Conservation (phyloP, 2,888 invertebrate genomes). For the Ormyrus thymus region DNA sequence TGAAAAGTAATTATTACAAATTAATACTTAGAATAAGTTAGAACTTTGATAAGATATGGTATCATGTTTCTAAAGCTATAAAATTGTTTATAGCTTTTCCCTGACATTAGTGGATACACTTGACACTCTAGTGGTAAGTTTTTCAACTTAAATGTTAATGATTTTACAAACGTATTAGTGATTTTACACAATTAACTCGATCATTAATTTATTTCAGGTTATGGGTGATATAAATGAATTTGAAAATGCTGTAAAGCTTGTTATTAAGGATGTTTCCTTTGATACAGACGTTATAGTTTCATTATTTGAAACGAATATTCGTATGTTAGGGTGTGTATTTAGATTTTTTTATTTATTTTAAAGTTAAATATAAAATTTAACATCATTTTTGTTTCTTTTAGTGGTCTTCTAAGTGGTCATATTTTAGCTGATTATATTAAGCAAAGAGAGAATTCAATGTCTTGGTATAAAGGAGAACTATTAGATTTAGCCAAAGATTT, state of each 20-base stretch:
- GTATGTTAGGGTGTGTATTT: conserved; percentile 90
- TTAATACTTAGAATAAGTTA: neutral
- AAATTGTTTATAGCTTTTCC: conserved; percentile 87
- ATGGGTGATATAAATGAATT: conserved; percentile 96
- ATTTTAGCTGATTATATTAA: conserved; percentile 90
- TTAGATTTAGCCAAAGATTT: conserved; percentile 93
- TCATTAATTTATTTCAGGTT: conserved; percentile 74
- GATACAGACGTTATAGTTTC: conserved; percentile 97
- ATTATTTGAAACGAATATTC: conserved; percentile 98
- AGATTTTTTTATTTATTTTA: conserved; percentile 2
- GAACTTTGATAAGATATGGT: too few species aligned
- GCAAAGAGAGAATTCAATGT: conserved; percentile 83
- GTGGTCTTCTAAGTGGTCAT: conserved; percentile 94
- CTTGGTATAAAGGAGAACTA: conserved; percentile 92
- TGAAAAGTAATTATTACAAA: conserved; percentile 8
- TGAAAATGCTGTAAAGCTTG: conserved; percentile 90
- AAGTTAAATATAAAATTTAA: conserved; percentile 16
- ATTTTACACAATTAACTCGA: conserved; percentile 11
- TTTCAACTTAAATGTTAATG: conserved; percentile 33
- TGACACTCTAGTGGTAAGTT: conserved; percentile 88
- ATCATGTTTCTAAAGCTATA: conserved; percentile 4
- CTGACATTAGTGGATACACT: conserved; percentile 95
- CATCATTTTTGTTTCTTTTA: conserved; percentile 67
- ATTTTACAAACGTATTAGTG: neutral
- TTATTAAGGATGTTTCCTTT: conserved; percentile 91